phyloP scores from a whole-genome alignment of 2,888 invertebrate species.

The Mimas tiliae region DNA sequence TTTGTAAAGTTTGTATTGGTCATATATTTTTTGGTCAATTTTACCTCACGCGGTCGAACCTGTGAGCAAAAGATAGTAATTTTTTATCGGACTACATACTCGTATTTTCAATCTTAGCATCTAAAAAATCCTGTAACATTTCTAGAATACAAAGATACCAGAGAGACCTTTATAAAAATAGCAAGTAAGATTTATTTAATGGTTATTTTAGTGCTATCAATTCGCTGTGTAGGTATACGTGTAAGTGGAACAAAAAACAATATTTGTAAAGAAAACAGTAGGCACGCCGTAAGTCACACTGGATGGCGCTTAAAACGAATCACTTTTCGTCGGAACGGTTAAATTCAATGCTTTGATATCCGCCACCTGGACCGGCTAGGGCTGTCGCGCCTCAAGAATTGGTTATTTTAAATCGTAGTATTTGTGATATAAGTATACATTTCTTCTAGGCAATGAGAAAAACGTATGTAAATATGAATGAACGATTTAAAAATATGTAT shows the following conservation, averaged over 20 bases:
- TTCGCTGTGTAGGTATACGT: conserved; percentile 38
- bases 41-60: no score
- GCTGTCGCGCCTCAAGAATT: conserved; percentile 46
- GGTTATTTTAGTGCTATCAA: conserved; percentile 22
- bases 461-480: no score
- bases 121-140: not conserved
- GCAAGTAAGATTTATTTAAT: conserved; percentile 3
- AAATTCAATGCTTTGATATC: conserved; percentile 74
- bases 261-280: conserved; percentile 76
- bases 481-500: no score
- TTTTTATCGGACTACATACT: no score
- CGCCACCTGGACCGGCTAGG: conserved; percentile 74
- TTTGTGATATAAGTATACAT: no score
- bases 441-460: no score
- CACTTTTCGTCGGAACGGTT: conserved; percentile 71
- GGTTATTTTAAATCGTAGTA: not conserved
- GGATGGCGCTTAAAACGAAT: conserved; percentile 78
- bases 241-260: conserved; percentile 73
- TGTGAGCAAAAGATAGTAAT: no score
- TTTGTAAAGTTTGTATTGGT: no score
- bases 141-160: not conserved
- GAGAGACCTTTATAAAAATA: not conserved
- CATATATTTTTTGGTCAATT: no score
- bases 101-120: no score
- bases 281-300: conserved; percentile 69